Evolutionary conservation across 2,113 vertebrate species (phyloP), one percentile per base, ranked within the genome.

Genomic region (Sinocyclocheilus grahami): DNA sequence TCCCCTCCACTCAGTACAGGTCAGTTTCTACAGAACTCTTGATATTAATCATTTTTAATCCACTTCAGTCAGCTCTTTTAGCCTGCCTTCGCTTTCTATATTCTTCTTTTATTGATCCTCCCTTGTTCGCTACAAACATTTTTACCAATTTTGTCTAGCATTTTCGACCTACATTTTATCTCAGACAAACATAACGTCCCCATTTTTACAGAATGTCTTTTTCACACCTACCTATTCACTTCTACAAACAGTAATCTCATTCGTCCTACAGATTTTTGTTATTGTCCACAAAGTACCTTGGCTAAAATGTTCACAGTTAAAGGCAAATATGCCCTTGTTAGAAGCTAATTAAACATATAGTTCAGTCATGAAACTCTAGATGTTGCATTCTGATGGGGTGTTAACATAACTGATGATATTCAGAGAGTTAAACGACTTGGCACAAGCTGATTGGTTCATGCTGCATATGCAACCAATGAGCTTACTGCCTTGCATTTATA

Each of bases 1-100:
- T 72, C 12, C 18, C 37, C 1, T 22, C 3, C 71, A 42, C 71
- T 42, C 20, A 74, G 22, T 42, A 74, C 9, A 42, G 20, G 10
- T 42, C 69, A 72, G 69, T 74, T 72, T 42, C 37, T 18, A 42
- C 71, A 74, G 37, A 74, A 13, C 71, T n/a, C 37, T 74, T 74
- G 71, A 74, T 37, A 74, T 74, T 13, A n/a, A 20, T 42, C 4
- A 10, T 74, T 37, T 46, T 74, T n/a, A 46, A 74, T n/a, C 20
- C 20, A 46, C 71, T n/a, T 20, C 71, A 74, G 18, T 74, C 71
- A 74, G 18, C 71, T 74, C 39, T 74, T 74, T 42, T 20, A 74
- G 20, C 37, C 5, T 42, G 71, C 10, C 37, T 71, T 4, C 1
- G 0, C 67, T 42, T 18, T 72, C 18, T 72, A 20, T 42, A n/a